phyloP scores from a whole-genome alignment of 1,140 invertebrate genomes.

The Drosophila sturtevanti region DNA sequence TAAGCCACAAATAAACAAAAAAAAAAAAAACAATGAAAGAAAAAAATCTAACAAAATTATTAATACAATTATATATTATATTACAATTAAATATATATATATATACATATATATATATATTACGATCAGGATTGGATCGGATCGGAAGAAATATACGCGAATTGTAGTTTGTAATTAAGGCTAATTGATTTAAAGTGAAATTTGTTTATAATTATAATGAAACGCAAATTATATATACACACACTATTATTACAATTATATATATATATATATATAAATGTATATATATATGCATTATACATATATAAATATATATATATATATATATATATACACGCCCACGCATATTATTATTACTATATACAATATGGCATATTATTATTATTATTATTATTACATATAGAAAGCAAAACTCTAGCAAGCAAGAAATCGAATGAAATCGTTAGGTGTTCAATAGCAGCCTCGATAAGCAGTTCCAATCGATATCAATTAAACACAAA shows the following conservation, averaged over 20 bases:
- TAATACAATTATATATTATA: slow-evolving; percentile 66
- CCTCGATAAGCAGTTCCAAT: slow-evolving; percentile 53
- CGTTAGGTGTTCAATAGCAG: slow-evolving; percentile 48
- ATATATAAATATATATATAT: slow-evolving; percentile 28
- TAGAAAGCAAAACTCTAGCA: slow-evolving; percentile 40
- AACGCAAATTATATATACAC: slow-evolving; percentile 66
- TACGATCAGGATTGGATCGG: slow-evolving; percentile 2
- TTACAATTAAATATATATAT: slow-evolving; percentile 29
- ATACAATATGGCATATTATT: slow-evolving; percentile 76
- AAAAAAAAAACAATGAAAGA: slow-evolving; percentile 3
- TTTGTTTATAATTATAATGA: slow-evolving; percentile 72
- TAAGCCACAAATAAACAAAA: slow-evolving; percentile 74
- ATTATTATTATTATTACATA: slow-evolving; percentile 42
- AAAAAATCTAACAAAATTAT: slow-evolving; percentile 63
- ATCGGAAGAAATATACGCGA: slow-evolving; percentile 60
- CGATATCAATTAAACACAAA: slow-evolving; percentile 7
- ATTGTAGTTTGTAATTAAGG: slow-evolving; percentile 79
- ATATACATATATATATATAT: not conserved
- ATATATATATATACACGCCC: slow-evolving; percentile 20
- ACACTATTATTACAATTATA: slow-evolving; percentile 20
- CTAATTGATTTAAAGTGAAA: slow-evolving; percentile 61
- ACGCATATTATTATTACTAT: slow-evolving; percentile 73
- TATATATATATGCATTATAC: slow-evolving; percentile 31
- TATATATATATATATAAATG: slow-evolving; percentile 16
- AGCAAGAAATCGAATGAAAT: slow-evolving; percentile 51